A percentile compares a stretch with the other conserved stretches of the same genome.
Evolutionary conservation across 2,888 invertebrate species (phyloP).

Genomic region (Petrolisthes manimaculis): DNA sequence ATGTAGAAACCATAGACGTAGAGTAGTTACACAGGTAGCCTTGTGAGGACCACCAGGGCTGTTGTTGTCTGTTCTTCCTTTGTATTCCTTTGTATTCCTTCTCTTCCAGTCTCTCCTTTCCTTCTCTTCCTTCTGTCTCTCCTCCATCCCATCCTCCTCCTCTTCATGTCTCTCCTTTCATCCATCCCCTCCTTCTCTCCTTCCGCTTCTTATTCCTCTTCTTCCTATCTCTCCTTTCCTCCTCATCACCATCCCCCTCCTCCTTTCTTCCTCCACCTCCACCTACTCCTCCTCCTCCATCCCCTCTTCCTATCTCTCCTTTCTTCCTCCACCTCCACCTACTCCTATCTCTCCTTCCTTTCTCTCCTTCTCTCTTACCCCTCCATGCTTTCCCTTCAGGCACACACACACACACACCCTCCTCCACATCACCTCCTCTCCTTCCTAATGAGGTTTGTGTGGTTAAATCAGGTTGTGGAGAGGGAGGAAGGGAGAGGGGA

Average conservation of each 20-base stretch:
- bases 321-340: not conserved
- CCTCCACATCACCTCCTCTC: constrained; percentile 36
- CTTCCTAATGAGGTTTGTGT: constrained; percentile 50
- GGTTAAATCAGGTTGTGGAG: constrained; percentile 50
- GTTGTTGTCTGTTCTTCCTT: too few relatives aligned
- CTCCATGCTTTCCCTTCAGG: not conserved
- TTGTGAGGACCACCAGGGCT: too few relatives aligned
- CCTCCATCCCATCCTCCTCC: constrained; percentile 14
- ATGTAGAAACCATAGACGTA: too few relatives aligned
- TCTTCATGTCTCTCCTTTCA: constrained; percentile 6
- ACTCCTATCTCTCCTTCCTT: not conserved
- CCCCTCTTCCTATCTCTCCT: not conserved
- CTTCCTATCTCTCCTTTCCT: not conserved
- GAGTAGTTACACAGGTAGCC: too few relatives aligned
- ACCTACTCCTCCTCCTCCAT: not conserved
- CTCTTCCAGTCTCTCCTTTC: too few relatives aligned
- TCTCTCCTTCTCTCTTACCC: not conserved
- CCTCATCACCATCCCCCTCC: not conserved
- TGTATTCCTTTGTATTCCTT: too few relatives aligned
- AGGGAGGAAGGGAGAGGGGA: not conserved
- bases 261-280: not conserved
- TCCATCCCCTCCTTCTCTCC: not conserved
- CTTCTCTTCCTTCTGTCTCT: constrained; percentile 4
- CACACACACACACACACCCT: not conserved
- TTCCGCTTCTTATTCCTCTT: not conserved